Percentiles rank a stretch among this genome's conserved stretches.
phyloP scores from a whole-genome alignment of 2,113 vertebrate species.

The Cryptomyrus ogoouensis region DNA sequence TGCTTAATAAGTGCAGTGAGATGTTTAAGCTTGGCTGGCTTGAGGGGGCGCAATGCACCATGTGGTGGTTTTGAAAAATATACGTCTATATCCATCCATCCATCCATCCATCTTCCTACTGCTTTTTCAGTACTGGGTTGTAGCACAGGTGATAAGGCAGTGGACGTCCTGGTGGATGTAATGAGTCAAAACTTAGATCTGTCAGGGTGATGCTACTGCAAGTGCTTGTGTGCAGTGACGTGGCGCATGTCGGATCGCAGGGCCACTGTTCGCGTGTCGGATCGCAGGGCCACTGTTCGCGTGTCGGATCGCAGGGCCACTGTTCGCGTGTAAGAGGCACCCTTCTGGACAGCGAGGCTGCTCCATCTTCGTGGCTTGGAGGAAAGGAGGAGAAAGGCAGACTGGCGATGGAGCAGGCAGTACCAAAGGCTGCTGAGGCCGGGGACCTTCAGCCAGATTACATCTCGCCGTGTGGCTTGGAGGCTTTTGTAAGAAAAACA shows the following conservation, averaged over 20 bases:
- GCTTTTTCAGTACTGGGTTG: background rate
- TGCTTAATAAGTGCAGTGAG: background rate
- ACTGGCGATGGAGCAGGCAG: constrained; percentile 22
- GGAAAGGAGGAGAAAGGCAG: background rate
- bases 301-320: background rate
- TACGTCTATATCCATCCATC: background rate
- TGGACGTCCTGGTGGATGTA: background rate
- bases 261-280: background rate
- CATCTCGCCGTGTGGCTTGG: constrained; percentile 31
- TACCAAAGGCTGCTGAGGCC: background rate
- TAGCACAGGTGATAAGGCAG: background rate
- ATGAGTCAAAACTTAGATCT: background rate
- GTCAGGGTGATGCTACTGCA: background rate
- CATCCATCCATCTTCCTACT: background rate
- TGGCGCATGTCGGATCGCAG: background rate
- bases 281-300: too few relatives aligned
- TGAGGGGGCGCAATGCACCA: background rate
- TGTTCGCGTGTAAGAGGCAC: background rate
- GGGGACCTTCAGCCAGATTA: constrained; percentile 12
- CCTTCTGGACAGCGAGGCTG: background rate
- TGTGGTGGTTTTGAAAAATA: background rate
- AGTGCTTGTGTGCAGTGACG: background rate
- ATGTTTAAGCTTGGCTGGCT: background rate
- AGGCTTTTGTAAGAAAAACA: constrained; percentile 56
- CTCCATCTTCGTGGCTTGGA: background rate